A percentile compares a stretch with the other conserved stretches of the same genome.
These are phyloP conservation scores for Eupristina koningsbergeri DNA, from an alignment of 1,140 invertebrate genomes.

Conservation along the genomic window DNA sequence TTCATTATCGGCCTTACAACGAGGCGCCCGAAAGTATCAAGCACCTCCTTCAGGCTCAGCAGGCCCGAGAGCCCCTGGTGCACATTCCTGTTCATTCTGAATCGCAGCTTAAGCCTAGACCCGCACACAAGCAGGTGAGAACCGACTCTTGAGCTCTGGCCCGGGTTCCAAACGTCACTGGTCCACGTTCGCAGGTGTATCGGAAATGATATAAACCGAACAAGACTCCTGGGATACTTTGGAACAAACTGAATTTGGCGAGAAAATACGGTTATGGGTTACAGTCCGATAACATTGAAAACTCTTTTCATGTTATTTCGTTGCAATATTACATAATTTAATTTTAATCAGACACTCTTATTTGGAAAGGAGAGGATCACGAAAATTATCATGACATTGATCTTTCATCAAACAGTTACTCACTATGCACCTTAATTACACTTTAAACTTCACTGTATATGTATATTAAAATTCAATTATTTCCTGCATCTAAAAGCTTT, in stretches of 20 bases:
- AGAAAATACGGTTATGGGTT: not conserved
- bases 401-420: not conserved
- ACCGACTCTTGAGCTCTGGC: slow-evolving; percentile 22
- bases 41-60: slow-evolving; percentile 63
- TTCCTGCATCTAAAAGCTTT: not conserved
- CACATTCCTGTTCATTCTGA: slow-evolving; percentile 59
- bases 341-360: too few species aligned
- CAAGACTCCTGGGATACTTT: too few species aligned
- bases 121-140: slow-evolving; percentile 45
- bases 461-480: not conserved
- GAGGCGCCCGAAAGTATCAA: slow-evolving; percentile 65
- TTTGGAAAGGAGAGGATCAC: too few species aligned
- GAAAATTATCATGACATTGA: not conserved
- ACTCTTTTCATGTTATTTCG: too few species aligned
- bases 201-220: too few species aligned
- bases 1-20: slow-evolving; percentile 61
- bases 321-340: too few species aligned
- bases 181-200: slow-evolving; percentile 48
- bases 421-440: not conserved
- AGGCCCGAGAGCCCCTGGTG: slow-evolving; percentile 63
- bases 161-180: slow-evolving; percentile 45
- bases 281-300: not conserved
- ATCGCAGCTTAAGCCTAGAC: slow-evolving; percentile 55
- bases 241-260: not conserved
- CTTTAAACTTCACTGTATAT: too few species aligned